Percentiles rank a stretch among this genome's conserved stretches.
These are phyloP conservation scores for Lymantria monacha DNA, from an alignment of 2,888 invertebrate species.

Conservation along the genomic window DNA sequence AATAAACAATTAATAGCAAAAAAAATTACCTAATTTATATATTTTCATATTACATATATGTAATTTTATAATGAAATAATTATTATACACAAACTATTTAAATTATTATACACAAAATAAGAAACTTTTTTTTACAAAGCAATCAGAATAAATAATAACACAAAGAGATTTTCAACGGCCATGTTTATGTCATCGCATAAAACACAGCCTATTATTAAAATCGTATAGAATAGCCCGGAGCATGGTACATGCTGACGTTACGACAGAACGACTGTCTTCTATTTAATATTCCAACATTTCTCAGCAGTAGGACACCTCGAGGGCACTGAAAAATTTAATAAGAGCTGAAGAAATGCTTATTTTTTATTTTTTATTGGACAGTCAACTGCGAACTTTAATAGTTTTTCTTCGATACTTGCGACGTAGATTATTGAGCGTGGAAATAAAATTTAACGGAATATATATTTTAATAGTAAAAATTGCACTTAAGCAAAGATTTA, in stretches of 20 bases:
- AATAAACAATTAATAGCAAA: no score
- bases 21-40: no score
- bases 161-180: constrained; percentile 12
- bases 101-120: no score
- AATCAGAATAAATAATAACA: not conserved
- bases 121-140: not conserved
- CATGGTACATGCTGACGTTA: constrained; percentile 21
- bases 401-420: constrained; percentile 24
- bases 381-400: constrained; percentile 35
- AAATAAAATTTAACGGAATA: constrained; percentile 4
- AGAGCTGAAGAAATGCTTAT: constrained; percentile 34
- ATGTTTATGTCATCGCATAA: constrained; percentile 17
- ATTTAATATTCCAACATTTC: constrained; percentile 44
- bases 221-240: constrained; percentile 15
- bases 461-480: constrained; percentile 3
- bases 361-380: constrained; percentile 37
- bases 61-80: no score
- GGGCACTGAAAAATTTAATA: constrained; percentile 39
- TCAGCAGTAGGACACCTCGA: constrained; percentile 21
- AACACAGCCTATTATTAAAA: constrained; percentile 22
- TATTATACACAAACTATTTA: no score
- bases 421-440: constrained; percentile 14
- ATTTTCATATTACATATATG: no score
- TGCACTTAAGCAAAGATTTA: not conserved
- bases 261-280: constrained; percentile 26